Percentiles rank a stretch among this genome's conserved stretches.
These are phyloP conservation scores for Lepidurus apus DNA, from an alignment of 1,140 invertebrate species.

Conservation along the genomic window DNA sequence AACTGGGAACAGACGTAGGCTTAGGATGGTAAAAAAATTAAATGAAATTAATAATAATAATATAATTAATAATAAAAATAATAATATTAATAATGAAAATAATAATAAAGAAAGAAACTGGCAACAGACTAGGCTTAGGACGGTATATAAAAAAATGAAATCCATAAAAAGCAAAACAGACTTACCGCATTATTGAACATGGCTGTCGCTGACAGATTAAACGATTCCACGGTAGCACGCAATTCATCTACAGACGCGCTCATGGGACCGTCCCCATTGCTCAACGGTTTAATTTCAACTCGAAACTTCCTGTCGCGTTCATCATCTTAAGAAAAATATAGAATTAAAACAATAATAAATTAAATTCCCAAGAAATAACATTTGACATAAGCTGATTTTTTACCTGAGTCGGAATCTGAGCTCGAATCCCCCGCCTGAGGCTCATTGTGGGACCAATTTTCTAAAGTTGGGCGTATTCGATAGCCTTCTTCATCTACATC, in stretches of 20 bases:
- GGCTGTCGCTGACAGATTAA: constrained; percentile 76
- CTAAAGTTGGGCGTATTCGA: constrained; percentile 69
- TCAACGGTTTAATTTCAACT: constrained; percentile 91
- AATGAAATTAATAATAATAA: no score
- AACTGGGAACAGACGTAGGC: background rate
- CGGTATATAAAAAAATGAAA: constrained; percentile 7
- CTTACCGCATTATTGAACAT: constrained; percentile 48
- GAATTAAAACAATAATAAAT: constrained; percentile 35
- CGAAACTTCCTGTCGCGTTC: constrained; percentile 82
- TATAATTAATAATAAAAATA: no score
- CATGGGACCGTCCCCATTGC: constrained; percentile 68
- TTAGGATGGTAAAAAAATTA: background rate
- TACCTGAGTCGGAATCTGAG: constrained; percentile 84
- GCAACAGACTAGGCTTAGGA: background rate
- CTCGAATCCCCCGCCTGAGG: constrained; percentile 74
- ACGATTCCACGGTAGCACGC: constrained; percentile 81
- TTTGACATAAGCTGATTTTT: constrained; percentile 33
- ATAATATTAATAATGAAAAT: background rate
- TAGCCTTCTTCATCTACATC: constrained; percentile 94
- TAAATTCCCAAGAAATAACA: constrained; percentile 33
- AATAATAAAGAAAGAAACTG: background rate
- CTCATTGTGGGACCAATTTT: constrained; percentile 30
- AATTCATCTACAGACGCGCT: constrained; percentile 91
- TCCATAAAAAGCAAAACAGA: constrained; percentile 25
- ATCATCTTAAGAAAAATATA: constrained; percentile 52